Evolutionary conservation across 2,797 vertebrate genomes (phyloP).

Genomic region (Centropyge bicolor): DNA sequence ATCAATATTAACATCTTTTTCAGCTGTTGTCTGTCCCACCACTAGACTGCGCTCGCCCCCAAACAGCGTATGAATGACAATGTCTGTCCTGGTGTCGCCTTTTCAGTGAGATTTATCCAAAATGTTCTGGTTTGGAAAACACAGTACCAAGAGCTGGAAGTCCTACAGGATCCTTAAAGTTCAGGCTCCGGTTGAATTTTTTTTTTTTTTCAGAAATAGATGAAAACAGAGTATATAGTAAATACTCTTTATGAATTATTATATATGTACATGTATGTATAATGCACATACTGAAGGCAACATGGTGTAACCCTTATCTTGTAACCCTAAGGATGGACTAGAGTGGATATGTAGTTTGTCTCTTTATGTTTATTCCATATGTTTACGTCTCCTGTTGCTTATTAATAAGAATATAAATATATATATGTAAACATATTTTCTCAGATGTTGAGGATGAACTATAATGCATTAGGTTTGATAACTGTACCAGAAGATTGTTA

Average conservation of each 20-base stretch:
- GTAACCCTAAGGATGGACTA: not conserved
- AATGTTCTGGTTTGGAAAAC: not conserved
- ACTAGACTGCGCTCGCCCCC: not conserved
- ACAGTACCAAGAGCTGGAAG: not conserved
- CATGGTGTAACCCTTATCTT: not conserved
- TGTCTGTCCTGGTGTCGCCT: no score
- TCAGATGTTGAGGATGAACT: no score
- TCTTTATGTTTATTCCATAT: not conserved
- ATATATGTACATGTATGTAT: not conserved
- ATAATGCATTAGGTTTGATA: no score
- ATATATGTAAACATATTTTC: no score
- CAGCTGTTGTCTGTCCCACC: no score
- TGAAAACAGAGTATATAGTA: not conserved
- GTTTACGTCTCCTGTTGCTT: not conserved
- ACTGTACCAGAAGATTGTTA: not conserved
- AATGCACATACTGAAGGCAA: not conserved
- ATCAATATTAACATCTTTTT: no score
- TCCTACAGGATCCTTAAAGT: not conserved
- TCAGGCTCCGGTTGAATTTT: not conserved
- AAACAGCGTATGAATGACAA: not conserved
- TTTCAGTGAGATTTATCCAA: not conserved
- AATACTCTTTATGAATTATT: not conserved
- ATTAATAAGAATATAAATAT: no score
- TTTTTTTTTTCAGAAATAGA: not conserved
- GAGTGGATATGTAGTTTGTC: no score